Evolutionary conservation across 2,888 invertebrate species (phyloP).

Genomic region (Calliopum simillimum): DNA sequence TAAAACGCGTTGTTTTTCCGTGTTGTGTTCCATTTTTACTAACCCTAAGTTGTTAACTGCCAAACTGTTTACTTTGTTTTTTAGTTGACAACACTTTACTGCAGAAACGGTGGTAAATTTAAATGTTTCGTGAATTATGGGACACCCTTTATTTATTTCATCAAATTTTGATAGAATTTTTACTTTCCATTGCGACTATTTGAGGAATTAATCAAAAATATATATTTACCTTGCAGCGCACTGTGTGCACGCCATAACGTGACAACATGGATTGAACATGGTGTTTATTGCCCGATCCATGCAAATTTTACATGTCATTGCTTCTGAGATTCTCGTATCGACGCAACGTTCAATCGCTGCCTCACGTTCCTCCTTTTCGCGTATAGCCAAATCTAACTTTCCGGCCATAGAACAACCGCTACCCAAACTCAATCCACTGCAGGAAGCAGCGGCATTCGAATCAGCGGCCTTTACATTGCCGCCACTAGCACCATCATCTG

Average conservation of each 20-base stretch:
- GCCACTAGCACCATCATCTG: constrained; percentile 13
- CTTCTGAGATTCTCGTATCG: constrained; percentile 70
- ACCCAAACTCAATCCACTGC: constrained; percentile 26
- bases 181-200: too few species aligned
- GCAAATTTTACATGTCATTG: constrained; percentile 87
- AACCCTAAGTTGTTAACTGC: too few species aligned
- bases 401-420: constrained; percentile 53
- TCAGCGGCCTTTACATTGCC: constrained; percentile 18
- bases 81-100: too few species aligned
- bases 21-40: too few species aligned
- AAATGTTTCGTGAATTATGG: too few species aligned
- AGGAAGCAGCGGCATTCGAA: constrained; percentile 33
- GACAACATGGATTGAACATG: constrained; percentile 89
- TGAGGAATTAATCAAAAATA: too few species aligned
- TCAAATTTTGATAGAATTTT: too few species aligned
- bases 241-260: constrained; percentile 82
- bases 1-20: too few species aligned
- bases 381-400: constrained; percentile 63
- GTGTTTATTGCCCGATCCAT: constrained; percentile 87
- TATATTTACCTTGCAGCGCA: constrained; percentile 76
- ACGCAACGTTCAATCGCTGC: constrained; percentile 65
- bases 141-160: too few species aligned
- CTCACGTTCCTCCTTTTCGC: constrained; percentile 64
- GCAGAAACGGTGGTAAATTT: too few species aligned
- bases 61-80: too few species aligned